A percentile compares a stretch with the other conserved stretches of the same genome.
These are phyloP conservation scores for Stenopsyche tienmushanensis DNA, from an alignment of 1,140 invertebrate species.

Conservation along the genomic window DNA sequence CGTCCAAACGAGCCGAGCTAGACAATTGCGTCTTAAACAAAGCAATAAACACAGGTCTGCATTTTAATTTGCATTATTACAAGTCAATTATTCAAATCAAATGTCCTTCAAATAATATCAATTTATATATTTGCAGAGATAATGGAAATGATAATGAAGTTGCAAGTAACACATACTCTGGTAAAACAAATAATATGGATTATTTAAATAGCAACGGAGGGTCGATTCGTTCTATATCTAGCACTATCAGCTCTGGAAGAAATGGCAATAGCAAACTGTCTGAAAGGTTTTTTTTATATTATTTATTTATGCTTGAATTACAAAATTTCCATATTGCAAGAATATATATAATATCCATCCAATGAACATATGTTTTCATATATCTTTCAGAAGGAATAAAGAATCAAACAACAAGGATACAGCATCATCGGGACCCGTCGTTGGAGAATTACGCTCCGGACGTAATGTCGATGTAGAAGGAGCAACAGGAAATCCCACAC, in stretches of 20 bases:
- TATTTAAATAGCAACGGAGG: constrained; percentile 51
- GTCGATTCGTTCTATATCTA: constrained; percentile 53
- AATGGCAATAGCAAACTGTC: constrained; percentile 32
- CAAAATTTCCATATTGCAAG: background rate
- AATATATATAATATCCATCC: background rate
- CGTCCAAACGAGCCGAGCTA: constrained; percentile 68
- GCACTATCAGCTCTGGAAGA: constrained; percentile 49
- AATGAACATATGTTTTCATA: background rate
- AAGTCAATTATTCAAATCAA: background rate
- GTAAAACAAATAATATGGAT: constrained; percentile 42
- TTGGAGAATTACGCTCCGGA: background rate
- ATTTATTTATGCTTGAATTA: too few species aligned
- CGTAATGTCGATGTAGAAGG: constrained; percentile 10
- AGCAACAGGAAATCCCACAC: constrained; percentile 44
- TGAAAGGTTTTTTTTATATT: constrained; percentile 27
- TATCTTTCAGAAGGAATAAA: constrained; percentile 29
- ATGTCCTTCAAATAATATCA: background rate
- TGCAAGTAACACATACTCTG: constrained; percentile 25
- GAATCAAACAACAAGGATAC: constrained; percentile 28
- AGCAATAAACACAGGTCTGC: constrained; percentile 44
- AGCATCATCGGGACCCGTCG: background rate
- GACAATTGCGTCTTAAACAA: constrained; percentile 58
- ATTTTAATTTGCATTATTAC: constrained; percentile 7
- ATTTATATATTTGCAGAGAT: constrained; percentile 2
- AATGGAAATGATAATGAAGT: constrained; percentile 34